These are phyloP conservation scores for Onthophagus taurus DNA, from an alignment of 1,140 invertebrate genomes.

Conservation along the genomic window DNA sequence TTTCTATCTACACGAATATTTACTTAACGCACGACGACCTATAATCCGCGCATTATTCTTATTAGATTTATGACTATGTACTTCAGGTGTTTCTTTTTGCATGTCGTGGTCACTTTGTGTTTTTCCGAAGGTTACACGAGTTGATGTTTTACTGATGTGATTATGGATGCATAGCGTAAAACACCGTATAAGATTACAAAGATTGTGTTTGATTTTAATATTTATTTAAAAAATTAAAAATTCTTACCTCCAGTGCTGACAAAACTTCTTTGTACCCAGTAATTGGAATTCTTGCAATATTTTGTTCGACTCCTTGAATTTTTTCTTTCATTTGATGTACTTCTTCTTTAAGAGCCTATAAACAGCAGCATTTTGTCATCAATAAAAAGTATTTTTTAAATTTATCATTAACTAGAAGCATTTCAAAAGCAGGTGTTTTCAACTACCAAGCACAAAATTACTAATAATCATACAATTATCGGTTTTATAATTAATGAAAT, in stretches of 20 bases:
- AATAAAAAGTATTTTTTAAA: background rate
- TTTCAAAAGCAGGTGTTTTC: background rate
- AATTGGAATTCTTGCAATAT: conserved; percentile 53
- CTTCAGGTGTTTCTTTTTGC: background rate
- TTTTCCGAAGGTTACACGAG: background rate
- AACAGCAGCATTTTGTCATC: conserved; percentile 15
- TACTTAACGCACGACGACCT: too few relatives aligned
- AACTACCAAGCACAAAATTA: background rate
- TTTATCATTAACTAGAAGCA: background rate
- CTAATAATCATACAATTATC: too few relatives aligned
- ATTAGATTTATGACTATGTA: too few relatives aligned
- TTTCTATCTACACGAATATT: too few relatives aligned
- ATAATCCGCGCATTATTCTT: too few relatives aligned
- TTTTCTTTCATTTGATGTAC: conserved; percentile 54
- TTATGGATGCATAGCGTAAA: background rate
- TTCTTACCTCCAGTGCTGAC: conserved; percentile 55
- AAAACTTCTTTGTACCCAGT: conserved; percentile 61
- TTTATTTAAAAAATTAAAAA: conserved; percentile 7
- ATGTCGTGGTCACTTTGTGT: background rate
- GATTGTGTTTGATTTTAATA: background rate
- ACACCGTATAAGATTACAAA: background rate
- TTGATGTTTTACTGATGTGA: background rate
- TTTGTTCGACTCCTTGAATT: conserved; percentile 53
- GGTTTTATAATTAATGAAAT: background rate
- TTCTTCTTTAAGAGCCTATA: conserved; percentile 57